Percentiles rank a stretch among this genome's conserved stretches.
phyloP scores from a whole-genome alignment of 2,888 invertebrate genomes.

The Allygus modestus region DNA sequence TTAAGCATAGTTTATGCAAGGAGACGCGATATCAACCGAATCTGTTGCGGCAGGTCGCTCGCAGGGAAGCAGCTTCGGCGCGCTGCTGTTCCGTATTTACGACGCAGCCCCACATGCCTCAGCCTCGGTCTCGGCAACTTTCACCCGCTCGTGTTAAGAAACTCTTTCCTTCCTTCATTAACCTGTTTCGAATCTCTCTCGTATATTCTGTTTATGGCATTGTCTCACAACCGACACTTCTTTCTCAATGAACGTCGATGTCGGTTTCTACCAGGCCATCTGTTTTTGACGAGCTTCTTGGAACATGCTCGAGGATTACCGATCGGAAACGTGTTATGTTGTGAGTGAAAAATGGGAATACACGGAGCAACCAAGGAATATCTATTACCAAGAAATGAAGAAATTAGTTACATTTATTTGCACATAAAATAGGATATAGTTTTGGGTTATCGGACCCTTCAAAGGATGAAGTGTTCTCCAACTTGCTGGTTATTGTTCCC shows the following conservation, averaged over 20 bases:
- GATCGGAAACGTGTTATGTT: too few species aligned
- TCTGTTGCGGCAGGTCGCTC: background rate
- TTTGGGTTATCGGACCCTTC: too few species aligned
- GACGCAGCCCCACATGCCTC: constrained; percentile 38
- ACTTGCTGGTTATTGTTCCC: too few species aligned
- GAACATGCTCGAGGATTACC: background rate
- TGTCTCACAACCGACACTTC: constrained; percentile 55
- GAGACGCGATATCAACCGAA: background rate
- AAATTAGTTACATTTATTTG: too few species aligned
- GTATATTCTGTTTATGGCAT: constrained; percentile 59
- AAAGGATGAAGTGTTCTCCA: too few species aligned
- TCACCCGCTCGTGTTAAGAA: constrained; percentile 38
- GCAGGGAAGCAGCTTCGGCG: constrained; percentile 20
- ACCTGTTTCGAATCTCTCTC: constrained; percentile 57
- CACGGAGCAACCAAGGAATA: too few species aligned
- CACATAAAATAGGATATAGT: too few species aligned
- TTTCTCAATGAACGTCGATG: constrained; percentile 49
- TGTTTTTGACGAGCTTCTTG: constrained; percentile 3
- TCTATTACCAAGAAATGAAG: too few species aligned
- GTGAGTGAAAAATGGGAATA: too few species aligned
- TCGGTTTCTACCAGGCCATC: constrained; percentile 50
- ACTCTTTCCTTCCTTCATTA: constrained; percentile 59
- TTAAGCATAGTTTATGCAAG: background rate
- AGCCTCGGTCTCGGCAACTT: constrained; percentile 52
- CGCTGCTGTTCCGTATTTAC: constrained; percentile 35